Evolutionary conservation across 2,888 invertebrate species (phyloP).

Genomic region (Scaptomyza parva): DNA sequence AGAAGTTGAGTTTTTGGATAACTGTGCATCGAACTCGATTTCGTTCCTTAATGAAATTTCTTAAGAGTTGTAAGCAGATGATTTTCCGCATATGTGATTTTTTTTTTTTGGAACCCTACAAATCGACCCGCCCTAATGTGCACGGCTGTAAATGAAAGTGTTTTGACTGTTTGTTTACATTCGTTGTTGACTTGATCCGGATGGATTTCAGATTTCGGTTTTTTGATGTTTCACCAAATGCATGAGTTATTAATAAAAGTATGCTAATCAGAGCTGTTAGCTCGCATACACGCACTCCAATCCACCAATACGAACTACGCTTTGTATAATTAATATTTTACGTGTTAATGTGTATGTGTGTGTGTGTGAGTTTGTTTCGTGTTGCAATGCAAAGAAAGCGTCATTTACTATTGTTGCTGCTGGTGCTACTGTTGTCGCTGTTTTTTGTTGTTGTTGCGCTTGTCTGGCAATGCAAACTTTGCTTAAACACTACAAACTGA

Average conservation of each 20-base stretch:
- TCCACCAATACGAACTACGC: conserved; percentile 5
- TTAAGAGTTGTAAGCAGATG: too few relatives aligned
- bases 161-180: conserved; percentile 10
- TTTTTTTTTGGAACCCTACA: too few relatives aligned
- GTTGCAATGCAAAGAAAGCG: conserved; percentile 56
- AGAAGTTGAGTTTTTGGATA: too few relatives aligned
- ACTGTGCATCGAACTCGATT: too few relatives aligned
- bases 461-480: conserved; percentile 27
- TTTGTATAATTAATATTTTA: conserved; percentile 10
- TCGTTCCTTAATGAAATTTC: too few relatives aligned
- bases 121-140: too few relatives aligned
- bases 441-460: conserved; percentile 18
- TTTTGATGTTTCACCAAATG: conserved; percentile 51
- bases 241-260: conserved; percentile 66
- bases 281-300: conserved; percentile 3
- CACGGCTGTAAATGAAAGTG: conserved; percentile 9
- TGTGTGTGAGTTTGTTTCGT: conserved; percentile 10
- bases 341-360: conserved; percentile 2
- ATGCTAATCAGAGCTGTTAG: conserved; percentile 69
- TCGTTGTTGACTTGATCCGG: conserved; percentile 16
- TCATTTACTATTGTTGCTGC: conserved; percentile 24
- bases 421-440: conserved; percentile 19
- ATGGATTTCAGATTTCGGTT: conserved; percentile 14
- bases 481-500: conserved; percentile 10
- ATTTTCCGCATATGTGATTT: too few relatives aligned